These are phyloP conservation scores for Chaitophorus viminalis DNA, from an alignment of 2,888 invertebrate species.

Conservation along the genomic window DNA sequence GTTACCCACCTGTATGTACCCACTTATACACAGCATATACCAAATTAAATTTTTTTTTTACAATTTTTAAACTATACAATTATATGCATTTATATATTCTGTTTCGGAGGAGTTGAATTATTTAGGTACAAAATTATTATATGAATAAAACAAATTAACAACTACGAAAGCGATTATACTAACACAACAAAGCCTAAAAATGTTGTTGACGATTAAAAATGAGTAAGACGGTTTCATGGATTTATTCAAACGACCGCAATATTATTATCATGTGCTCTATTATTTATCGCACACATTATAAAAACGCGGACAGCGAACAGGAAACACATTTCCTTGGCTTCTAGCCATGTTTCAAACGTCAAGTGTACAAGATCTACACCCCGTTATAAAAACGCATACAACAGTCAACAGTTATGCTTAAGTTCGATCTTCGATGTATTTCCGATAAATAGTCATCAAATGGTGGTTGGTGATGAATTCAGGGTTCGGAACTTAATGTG, in stretches of 20 bases:
- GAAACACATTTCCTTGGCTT: constrained; percentile 39
- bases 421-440: too few species aligned
- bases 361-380: background rate
- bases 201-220: background rate
- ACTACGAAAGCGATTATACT: background rate
- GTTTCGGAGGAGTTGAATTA: background rate
- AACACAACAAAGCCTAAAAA: background rate
- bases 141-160: background rate
- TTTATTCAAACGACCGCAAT: background rate
- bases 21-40: background rate
- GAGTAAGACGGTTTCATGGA: background rate
- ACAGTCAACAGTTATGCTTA: too few species aligned
- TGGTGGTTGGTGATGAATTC: background rate
- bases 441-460: too few species aligned
- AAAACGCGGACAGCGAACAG: constrained; percentile 11
- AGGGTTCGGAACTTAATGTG: too few species aligned
- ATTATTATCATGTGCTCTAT: background rate
- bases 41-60: background rate
- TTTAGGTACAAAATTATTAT: background rate
- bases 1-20: background rate
- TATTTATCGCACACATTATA: background rate
- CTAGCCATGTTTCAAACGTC: constrained; percentile 2
- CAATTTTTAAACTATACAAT: too few species aligned
- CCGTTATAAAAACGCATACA: background rate
- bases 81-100: too few species aligned